Evolutionary conservation across 2,113 vertebrate genomes (phyloP).

Genomic region (Chascanopsetta lugubris): DNA sequence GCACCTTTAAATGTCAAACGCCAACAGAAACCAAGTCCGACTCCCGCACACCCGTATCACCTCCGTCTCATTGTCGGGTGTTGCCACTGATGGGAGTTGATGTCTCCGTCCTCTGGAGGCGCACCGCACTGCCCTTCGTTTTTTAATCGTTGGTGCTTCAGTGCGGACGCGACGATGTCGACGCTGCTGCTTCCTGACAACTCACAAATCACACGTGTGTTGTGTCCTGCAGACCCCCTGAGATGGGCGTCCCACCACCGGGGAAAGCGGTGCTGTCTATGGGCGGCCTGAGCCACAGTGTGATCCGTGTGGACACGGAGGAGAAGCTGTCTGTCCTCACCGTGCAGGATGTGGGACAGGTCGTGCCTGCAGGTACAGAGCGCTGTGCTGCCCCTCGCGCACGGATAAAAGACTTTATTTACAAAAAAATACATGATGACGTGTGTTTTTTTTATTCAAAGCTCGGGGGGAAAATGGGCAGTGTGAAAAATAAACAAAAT

Average conservation of each 20-base stretch:
- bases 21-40: not conserved
- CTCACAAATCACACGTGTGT: not conserved
- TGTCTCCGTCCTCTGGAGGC: not conserved
- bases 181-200: not conserved
- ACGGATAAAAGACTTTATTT: too few relatives aligned
- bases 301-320: slow-evolving; percentile 94
- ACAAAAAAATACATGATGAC: too few relatives aligned
- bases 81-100: not conserved
- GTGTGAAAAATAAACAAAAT: too few relatives aligned
- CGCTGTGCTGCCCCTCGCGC: not conserved
- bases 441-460: too few relatives aligned
- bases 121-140: too few relatives aligned
- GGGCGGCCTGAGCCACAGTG: slow-evolving; percentile 90
- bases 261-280: slow-evolving; percentile 94
- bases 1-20: too few relatives aligned
- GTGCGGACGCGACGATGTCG: too few relatives aligned
- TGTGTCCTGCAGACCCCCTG: slow-evolving; percentile 84
- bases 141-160: too few relatives aligned
- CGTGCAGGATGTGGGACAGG: slow-evolving; percentile 95
- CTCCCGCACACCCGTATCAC: not conserved
- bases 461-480: too few relatives aligned
- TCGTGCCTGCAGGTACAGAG: slow-evolving; percentile 91
- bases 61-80: not conserved
- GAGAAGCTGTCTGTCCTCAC: slow-evolving; percentile 95
- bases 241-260: slow-evolving; percentile 89